A percentile compares a stretch with the other conserved stretches of the same genome.
phyloP scores from a whole-genome alignment of 2,113 vertebrate genomes.

The Crypturellus undulatus region DNA sequence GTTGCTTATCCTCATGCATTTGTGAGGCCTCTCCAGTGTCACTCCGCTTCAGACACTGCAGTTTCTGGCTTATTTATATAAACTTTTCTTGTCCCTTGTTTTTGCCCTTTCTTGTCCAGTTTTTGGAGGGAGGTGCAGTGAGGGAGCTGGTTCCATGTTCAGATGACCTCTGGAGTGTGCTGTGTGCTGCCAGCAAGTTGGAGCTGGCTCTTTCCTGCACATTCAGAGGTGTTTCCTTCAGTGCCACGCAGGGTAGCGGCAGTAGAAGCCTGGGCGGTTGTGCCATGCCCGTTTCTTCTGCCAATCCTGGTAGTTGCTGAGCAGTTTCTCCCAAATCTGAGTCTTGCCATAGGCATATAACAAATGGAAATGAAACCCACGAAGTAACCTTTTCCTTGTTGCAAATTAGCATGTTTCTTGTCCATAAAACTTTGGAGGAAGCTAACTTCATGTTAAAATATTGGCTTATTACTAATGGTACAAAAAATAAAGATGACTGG shows the following conservation, averaged over 20 bases:
- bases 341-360: neutral
- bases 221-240: neutral
- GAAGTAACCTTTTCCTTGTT: neutral
- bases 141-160: neutral
- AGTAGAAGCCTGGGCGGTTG: neutral
- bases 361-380: neutral
- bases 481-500: neutral
- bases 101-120: neutral
- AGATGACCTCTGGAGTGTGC: neutral
- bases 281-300: neutral
- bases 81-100: neutral
- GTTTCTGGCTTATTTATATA: neutral
- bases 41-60: neutral
- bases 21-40: neutral
- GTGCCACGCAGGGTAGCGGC: fast-evolving
- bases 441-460: neutral
- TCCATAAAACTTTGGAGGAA: neutral
- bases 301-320: neutral
- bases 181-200: neutral
- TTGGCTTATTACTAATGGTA: slow-evolving; percentile 17
- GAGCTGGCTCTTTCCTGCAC: neutral
- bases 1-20: neutral
- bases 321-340: neutral
- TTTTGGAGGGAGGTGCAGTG: neutral
- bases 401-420: neutral